A percentile compares a stretch with the other conserved stretches of the same genome.
phyloP scores from a whole-genome alignment of 2,888 invertebrate species.

The Ischnus inquisitorius region DNA sequence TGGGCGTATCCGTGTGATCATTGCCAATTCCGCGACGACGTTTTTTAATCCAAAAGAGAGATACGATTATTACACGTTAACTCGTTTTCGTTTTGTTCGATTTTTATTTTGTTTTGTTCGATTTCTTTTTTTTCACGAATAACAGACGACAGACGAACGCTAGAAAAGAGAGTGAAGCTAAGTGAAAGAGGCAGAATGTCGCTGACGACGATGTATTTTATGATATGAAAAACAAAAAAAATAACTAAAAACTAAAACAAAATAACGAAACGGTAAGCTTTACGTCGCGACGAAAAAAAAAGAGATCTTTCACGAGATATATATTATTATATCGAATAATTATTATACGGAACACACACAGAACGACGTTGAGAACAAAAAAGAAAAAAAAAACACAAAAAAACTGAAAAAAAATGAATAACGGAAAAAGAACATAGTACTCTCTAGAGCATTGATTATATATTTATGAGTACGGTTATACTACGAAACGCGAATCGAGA shows the following conservation, averaged over 20 bases:
- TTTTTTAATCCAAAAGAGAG: constrained; percentile 26
- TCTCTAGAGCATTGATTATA: constrained; percentile 79
- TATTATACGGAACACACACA: constrained; percentile 60
- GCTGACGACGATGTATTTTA: constrained; percentile 76
- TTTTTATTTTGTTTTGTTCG: constrained; percentile 72
- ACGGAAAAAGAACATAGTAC: constrained; percentile 75
- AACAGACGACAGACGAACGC: constrained; percentile 40
- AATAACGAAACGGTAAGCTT: constrained; percentile 57
- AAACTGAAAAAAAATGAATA: constrained; percentile 59
- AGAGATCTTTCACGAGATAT: constrained; percentile 54
- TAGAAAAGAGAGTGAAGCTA: constrained; percentile 31
- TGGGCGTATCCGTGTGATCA: constrained; percentile 72
- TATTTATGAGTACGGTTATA: constrained; percentile 81
- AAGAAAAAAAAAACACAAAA: constrained; percentile 64
- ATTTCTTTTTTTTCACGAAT: constrained; percentile 51
- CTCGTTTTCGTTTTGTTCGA: constrained; percentile 51
- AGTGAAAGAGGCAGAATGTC: constrained; percentile 53
- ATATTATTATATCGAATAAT: constrained; percentile 59
- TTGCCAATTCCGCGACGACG: constrained; percentile 61
- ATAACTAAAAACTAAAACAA: constrained; percentile 22
- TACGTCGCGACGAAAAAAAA: constrained; percentile 61
- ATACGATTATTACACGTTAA: constrained; percentile 38
- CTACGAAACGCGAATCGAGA: constrained; percentile 77
- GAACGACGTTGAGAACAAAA: constrained; percentile 61
- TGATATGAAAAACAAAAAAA: constrained; percentile 62